Percentiles rank a stretch among this genome's conserved stretches.
Conservation (phyloP, 2,888 invertebrate species). For the Mystacides longicornis region DNA sequence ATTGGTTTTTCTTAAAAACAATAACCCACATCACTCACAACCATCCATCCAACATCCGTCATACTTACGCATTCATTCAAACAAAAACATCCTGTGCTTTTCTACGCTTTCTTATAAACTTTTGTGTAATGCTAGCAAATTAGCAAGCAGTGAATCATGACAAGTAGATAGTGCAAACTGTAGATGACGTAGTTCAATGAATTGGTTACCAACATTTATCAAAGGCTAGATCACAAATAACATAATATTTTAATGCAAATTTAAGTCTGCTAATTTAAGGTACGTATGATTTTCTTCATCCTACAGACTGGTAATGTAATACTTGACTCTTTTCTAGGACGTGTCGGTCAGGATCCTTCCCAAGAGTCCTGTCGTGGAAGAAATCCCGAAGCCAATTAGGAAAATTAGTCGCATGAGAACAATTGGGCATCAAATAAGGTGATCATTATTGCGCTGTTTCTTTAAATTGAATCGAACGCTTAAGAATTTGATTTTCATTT, state of each 20-base stretch:
- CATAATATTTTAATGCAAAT: too few species aligned
- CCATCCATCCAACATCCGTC: not conserved
- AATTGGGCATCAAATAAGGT: conserved; percentile 74
- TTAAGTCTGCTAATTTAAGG: too few species aligned
- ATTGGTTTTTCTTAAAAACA: not conserved
- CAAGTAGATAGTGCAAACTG: not conserved
- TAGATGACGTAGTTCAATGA: not conserved
- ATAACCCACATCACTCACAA: not conserved
- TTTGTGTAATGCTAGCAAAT: not conserved
- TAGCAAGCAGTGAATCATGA: not conserved
- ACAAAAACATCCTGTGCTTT: not conserved
- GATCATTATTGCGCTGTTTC: too few species aligned
- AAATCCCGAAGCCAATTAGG: conserved; percentile 45
- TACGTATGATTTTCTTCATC: too few species aligned
- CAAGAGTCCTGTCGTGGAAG: conserved; percentile 49
- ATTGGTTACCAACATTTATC: too few species aligned
- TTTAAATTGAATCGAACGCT: too few species aligned
- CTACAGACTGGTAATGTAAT: too few species aligned
- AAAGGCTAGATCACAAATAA: too few species aligned
- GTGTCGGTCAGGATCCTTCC: conserved; percentile 55
- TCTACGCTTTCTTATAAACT: not conserved
- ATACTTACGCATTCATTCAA: too few species aligned
- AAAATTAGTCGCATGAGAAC: conserved; percentile 64
- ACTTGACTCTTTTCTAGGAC: conserved; percentile 49
- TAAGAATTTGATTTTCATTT: too few species aligned